Evolutionary conservation across 1,140 invertebrate genomes (phyloP).

Genomic region (Tyrophagus putrescentiae): DNA sequence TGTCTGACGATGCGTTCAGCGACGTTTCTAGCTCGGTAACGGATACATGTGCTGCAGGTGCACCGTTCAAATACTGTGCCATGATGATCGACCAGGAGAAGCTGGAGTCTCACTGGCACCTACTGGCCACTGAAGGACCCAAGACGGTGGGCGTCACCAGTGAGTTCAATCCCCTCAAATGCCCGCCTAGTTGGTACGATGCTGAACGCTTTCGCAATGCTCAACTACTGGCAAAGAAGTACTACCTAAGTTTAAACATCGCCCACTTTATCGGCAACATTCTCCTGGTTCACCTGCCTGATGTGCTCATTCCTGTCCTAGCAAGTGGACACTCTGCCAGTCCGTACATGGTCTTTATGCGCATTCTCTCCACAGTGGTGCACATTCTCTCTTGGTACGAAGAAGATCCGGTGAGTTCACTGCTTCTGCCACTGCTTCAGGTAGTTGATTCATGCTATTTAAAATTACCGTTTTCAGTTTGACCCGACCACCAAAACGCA

Average conservation of each 20-base stretch:
- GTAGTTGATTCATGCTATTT: no score
- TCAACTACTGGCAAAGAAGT: slow-evolving; percentile 10
- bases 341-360: slow-evolving; percentile 15
- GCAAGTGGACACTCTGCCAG: slow-evolving; percentile 18
- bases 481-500: slow-evolving; percentile 3
- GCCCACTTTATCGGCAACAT: slow-evolving; percentile 23
- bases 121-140: not conserved
- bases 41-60: not conserved
- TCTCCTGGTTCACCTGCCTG: slow-evolving; percentile 17
- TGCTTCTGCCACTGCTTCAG: no score
- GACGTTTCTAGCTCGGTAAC: not conserved
- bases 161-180: not conserved
- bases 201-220: not conserved
- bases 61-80: not conserved
- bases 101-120: not conserved
- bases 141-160: not conserved
- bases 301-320: slow-evolving; percentile 10
- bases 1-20: no score
- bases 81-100: slow-evolving; percentile 30
- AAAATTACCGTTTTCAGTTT: no score
- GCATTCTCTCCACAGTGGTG: slow-evolving; percentile 17
- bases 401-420: slow-evolving; percentile 14
- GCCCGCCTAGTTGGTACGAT: slow-evolving; percentile 16
- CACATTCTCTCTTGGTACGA: slow-evolving; percentile 21
- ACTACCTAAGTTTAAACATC: slow-evolving; percentile 21